A percentile compares a stretch with the other conserved stretches of the same genome.
phyloP scores from a whole-genome alignment of 2,888 invertebrate species.

The Hedya salicella region DNA sequence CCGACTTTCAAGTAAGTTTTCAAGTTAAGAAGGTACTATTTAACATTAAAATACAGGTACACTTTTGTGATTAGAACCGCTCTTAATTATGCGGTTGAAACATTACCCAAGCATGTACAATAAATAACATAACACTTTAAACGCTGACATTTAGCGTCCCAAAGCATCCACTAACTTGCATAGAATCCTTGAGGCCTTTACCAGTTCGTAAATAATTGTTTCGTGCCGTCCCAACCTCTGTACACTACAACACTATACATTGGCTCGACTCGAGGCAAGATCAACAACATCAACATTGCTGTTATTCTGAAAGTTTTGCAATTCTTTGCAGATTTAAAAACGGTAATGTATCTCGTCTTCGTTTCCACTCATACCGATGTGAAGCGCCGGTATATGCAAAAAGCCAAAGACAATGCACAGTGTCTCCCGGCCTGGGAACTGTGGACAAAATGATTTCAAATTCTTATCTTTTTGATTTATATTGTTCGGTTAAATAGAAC shows the following conservation, averaged over 20 bases:
- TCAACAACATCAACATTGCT: no score
- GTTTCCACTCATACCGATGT: no score
- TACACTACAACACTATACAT: no score
- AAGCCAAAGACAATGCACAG: slow-evolving; percentile 48
- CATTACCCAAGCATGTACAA: neutral
- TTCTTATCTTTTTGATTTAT: slow-evolving; percentile 34
- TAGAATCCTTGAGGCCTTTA: slow-evolving; percentile 48
- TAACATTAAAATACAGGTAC: no score
- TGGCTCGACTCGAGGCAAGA: no score
- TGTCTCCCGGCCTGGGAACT: slow-evolving; percentile 39
- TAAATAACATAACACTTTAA: slow-evolving; percentile 6
- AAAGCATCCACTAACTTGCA: slow-evolving; percentile 37
- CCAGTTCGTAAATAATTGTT: slow-evolving; percentile 48
- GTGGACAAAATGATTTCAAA: slow-evolving; percentile 41
- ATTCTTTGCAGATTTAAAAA: no score
- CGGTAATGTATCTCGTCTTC: no score
- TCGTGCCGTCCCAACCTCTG: slow-evolving; percentile 46
- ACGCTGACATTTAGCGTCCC: slow-evolving; percentile 16
- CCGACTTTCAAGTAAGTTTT: no score
- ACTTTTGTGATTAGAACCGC: no score
- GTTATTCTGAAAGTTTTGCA: no score
- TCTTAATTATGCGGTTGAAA: slow-evolving; percentile 3
- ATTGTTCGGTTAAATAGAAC: slow-evolving; percentile 23
- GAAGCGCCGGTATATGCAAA: no score
- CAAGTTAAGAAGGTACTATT: no score